Percentiles rank a stretch among this genome's conserved stretches.
Conservation (phyloP, 2,113 vertebrate genomes). For the Cariama cristata region DNA sequence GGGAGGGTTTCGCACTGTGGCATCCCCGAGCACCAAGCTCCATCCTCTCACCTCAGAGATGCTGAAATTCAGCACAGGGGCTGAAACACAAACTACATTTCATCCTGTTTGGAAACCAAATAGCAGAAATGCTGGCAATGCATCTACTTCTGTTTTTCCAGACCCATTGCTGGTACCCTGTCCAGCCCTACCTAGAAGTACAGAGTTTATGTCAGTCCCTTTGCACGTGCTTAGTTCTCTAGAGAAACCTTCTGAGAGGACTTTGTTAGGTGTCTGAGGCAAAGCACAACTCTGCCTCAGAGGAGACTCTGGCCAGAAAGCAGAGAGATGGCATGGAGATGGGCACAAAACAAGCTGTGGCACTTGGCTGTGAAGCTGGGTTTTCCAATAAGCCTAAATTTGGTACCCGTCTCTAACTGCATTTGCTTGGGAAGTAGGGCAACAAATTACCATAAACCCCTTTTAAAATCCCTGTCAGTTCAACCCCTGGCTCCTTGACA, state of each 20-base stretch:
- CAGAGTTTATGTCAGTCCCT: background rate
- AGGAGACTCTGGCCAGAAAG: background rate
- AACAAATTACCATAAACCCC: background rate
- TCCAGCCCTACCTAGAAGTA: background rate
- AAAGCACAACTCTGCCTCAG: background rate
- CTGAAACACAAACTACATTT: background rate
- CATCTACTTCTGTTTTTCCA: background rate
- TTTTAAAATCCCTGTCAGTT: background rate
- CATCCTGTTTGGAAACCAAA: background rate
- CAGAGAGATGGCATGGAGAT: background rate
- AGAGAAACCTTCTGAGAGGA: background rate
- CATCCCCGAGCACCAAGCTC: background rate
- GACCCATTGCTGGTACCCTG: rapidly evolving
- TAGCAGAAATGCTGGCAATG: background rate
- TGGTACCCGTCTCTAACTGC: background rate
- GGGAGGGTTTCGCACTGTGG: background rate
- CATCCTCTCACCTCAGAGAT: background rate
- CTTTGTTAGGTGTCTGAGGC: background rate
- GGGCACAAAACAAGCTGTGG: background rate
- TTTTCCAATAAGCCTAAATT: background rate
- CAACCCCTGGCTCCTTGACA: background rate
- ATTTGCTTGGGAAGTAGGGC: background rate
- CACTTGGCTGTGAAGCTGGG: background rate
- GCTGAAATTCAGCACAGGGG: background rate
- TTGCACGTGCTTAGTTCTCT: background rate